phyloP scores from a whole-genome alignment of 2,113 vertebrate species.

The Gavia stellata region DNA sequence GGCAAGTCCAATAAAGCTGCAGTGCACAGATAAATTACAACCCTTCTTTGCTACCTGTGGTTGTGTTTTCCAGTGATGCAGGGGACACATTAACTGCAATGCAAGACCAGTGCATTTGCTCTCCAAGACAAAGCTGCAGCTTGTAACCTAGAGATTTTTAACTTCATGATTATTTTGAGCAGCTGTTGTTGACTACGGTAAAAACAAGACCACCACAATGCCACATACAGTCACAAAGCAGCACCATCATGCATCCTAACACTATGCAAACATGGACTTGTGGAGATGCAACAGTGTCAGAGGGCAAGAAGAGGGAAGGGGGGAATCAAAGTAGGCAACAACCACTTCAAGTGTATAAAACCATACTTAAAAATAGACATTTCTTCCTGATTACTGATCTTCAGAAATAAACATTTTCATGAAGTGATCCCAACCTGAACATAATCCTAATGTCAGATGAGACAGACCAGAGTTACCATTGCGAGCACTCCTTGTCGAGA shows the following conservation, averaged over 20 bases:
- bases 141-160: neutral
- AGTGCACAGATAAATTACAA: neutral
- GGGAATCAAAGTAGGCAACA: neutral
- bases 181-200: neutral
- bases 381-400: neutral
- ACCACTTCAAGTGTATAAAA: neutral
- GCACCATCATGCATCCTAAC: neutral
- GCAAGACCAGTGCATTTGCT: neutral
- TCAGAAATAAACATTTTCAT: neutral
- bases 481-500: constrained; percentile 30
- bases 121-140: neutral
- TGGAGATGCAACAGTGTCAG: neutral
- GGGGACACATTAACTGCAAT: neutral
- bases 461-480: neutral
- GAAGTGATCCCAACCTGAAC: neutral
- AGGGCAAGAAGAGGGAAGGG: neutral
- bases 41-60: neutral
- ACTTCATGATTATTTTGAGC: neutral
- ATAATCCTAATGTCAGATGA: neutral
- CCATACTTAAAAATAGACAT: neutral
- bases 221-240: neutral
- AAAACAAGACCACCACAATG: neutral
- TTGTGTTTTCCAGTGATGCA: neutral
- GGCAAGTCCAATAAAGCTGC: neutral
- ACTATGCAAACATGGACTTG: fast-evolving